Evolutionary conservation across 2,797 vertebrate genomes (phyloP).

Genomic region (Luscinia luscinia): DNA sequence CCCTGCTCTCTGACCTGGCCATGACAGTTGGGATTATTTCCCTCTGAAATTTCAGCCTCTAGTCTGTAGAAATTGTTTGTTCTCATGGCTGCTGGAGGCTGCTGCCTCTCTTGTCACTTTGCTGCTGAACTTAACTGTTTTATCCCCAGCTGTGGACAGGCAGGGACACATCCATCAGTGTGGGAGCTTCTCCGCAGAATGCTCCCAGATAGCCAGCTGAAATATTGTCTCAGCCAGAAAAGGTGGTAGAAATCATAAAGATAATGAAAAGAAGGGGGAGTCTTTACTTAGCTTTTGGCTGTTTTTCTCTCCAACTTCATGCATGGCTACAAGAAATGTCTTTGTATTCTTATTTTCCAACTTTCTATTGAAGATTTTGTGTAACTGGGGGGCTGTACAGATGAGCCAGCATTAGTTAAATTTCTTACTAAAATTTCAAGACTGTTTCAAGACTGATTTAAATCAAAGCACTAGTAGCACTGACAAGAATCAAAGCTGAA

Average conservation of each 20-base stretch:
- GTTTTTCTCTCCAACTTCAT: background rate
- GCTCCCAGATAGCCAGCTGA: background rate
- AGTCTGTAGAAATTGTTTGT: constrained; percentile 16
- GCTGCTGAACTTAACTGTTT: constrained; percentile 1
- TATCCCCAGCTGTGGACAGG: background rate
- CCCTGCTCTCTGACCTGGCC: background rate
- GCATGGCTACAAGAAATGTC: background rate
- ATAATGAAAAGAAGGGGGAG: background rate
- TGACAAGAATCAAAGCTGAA: background rate
- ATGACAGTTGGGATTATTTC: background rate
- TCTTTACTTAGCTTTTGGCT: background rate
- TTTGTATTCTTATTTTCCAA: background rate
- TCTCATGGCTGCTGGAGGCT: background rate
- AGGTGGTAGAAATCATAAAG: background rate
- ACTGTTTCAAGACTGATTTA: background rate
- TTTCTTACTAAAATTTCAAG: background rate
- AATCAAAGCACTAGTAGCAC: background rate
- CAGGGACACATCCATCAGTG: background rate
- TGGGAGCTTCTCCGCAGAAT: background rate
- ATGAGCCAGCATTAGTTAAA: background rate
- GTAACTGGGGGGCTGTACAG: background rate
- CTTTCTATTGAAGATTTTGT: background rate
- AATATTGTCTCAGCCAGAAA: background rate
- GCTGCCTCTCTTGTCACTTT: constrained; percentile 23
- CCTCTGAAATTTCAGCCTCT: constrained; percentile 45